Evolutionary conservation across 2,113 vertebrate genomes (phyloP).

Genomic region (Mobula hypostoma): DNA sequence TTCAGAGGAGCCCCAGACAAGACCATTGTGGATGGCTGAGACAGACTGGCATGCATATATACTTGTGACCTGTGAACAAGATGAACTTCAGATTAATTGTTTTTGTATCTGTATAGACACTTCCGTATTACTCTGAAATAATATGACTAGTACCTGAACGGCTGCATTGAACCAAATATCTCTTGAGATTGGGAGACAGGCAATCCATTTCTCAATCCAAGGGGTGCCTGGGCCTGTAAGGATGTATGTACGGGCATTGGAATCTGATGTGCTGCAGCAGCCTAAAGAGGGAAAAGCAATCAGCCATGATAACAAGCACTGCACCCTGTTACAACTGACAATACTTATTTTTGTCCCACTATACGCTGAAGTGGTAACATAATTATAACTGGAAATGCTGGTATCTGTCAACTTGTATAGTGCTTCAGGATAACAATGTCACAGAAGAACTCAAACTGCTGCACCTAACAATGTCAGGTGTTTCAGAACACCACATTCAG

Average conservation of each 20-base stretch:
- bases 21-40: conserved; percentile 89
- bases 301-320: not conserved
- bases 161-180: conserved; percentile 91
- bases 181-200: conserved; percentile 96
- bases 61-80: conserved; percentile 77
- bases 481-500: conserved; percentile 16
- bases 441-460: not conserved
- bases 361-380: not conserved
- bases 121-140: not conserved
- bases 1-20: conserved; percentile 84
- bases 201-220: conserved; percentile 83
- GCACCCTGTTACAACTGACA: not conserved
- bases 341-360: not conserved
- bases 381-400: not conserved
- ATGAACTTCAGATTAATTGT: not conserved
- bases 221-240: conserved; percentile 90
- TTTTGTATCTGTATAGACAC: not conserved
- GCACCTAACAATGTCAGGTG: not conserved
- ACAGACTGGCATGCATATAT: conserved; percentile 97
- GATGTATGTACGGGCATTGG: conserved; percentile 94
- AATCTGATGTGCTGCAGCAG: conserved; percentile 91
- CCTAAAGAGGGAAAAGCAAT: conserved; percentile 42
- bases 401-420: not conserved
- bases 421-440: no score
- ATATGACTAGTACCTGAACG: conserved; percentile 69